Percentiles rank a stretch among this genome's conserved stretches.
These are phyloP conservation scores for Helicoverpa armigera DNA, from an alignment of 1,140 invertebrate genomes.

Conservation along the genomic window DNA sequence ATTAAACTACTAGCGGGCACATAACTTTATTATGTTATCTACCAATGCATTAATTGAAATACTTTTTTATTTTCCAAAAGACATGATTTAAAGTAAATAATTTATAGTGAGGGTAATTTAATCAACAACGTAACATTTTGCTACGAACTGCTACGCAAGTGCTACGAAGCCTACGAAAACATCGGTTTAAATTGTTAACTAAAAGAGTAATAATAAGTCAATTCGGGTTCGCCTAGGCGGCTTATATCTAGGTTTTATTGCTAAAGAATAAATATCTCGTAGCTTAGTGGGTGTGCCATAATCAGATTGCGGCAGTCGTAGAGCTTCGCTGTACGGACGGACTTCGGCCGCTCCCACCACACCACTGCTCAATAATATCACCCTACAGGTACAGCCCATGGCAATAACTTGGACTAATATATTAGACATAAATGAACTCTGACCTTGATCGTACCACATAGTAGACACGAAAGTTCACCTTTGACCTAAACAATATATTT, in stretches of 20 bases:
- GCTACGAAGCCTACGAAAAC: constrained; percentile 6
- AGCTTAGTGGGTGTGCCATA: constrained; percentile 81
- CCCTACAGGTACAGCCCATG: constrained; percentile 20
- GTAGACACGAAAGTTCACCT: constrained; percentile 6
- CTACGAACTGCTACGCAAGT: constrained; percentile 23
- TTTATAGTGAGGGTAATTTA: neutral
- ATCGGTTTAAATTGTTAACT: neutral
- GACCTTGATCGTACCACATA: constrained; percentile 36
- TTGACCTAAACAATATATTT: constrained; percentile 7
- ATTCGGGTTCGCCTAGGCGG: neutral
- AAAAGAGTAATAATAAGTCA: neutral
- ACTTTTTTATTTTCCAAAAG: too few relatives aligned
- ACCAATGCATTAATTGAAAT: too few relatives aligned
- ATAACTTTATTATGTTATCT: too few relatives aligned
- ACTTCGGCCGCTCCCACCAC: constrained; percentile 78
- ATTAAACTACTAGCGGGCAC: neutral
- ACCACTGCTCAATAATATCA: constrained; percentile 54
- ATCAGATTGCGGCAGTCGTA: constrained; percentile 84
- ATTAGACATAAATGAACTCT: constrained; percentile 21
- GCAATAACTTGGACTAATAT: constrained; percentile 16
- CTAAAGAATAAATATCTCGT: constrained; percentile 59
- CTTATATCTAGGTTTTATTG: constrained; percentile 12
- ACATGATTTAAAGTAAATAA: neutral
- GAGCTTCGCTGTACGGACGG: constrained; percentile 74
- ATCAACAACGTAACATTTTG: constrained; percentile 22